Conservation (phyloP, 2,888 invertebrate genomes). For the Meteorus cinctellus region DNA sequence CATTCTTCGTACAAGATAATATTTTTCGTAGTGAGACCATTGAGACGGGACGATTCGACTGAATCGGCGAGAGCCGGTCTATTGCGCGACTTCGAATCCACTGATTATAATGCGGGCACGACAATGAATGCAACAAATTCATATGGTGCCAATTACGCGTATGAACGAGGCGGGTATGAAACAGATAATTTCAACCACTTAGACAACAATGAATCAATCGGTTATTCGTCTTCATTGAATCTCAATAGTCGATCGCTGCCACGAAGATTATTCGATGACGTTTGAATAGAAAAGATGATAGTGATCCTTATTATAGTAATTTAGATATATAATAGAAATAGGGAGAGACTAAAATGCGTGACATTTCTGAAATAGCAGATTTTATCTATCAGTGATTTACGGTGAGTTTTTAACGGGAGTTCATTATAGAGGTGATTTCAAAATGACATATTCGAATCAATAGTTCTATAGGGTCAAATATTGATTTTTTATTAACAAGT, state of each 20-base stretch:
- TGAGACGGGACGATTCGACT: constrained; percentile 76
- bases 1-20: constrained; percentile 35
- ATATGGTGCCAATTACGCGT: constrained; percentile 61
- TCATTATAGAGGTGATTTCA: background rate
- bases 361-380: background rate
- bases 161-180: constrained; percentile 67
- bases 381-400: background rate
- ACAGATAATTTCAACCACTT: constrained; percentile 69
- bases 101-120: constrained; percentile 80
- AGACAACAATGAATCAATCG: constrained; percentile 68
- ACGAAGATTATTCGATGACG: constrained; percentile 88
- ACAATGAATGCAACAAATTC: constrained; percentile 64
- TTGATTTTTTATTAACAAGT: background rate
- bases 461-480: background rate
- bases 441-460: background rate
- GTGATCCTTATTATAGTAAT: background rate
- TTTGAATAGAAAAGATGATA: constrained; percentile 73
- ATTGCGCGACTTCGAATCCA: constrained; percentile 83
- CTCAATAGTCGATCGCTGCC: constrained; percentile 79
- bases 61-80: constrained; percentile 87
- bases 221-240: constrained; percentile 67
- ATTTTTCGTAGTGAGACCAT: constrained; percentile 73
- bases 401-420: background rate
- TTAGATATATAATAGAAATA: too few relatives aligned
- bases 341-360: background rate